Evolutionary conservation across 2,797 vertebrate genomes (phyloP).

Genomic region (Danio jaintianensis): DNA sequence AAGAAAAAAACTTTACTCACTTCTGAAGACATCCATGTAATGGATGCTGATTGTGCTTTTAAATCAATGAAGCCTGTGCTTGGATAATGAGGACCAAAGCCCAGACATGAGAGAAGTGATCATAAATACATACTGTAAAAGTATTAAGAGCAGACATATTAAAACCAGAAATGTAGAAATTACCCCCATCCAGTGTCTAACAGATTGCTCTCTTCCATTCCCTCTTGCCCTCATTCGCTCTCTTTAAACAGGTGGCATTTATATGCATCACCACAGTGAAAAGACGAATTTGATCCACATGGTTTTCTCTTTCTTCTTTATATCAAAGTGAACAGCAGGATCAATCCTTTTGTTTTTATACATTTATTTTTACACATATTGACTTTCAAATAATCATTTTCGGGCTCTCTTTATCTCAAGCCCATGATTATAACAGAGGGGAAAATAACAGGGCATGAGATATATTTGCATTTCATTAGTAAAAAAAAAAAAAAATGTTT

Average conservation of each 20-base stretch:
- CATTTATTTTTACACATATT: slow-evolving; percentile 47
- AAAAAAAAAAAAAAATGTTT: too few relatives aligned
- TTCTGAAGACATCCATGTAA: slow-evolving; percentile 78
- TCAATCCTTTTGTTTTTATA: slow-evolving; percentile 46
- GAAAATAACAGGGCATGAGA: slow-evolving; percentile 16
- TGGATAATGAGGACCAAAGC: slow-evolving; percentile 64
- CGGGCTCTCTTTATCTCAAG: slow-evolving; percentile 25
- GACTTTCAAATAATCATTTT: slow-evolving; percentile 40
- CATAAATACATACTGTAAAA: slow-evolving; percentile 61
- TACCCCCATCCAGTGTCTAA: slow-evolving; percentile 20
- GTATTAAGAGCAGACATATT: slow-evolving; percentile 52
- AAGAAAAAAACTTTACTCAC: slow-evolving; percentile 45
- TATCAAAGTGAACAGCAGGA: slow-evolving; percentile 73
- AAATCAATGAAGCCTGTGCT: slow-evolving; percentile 63
- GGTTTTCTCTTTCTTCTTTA: slow-evolving; percentile 54
- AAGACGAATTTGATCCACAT: slow-evolving; percentile 61
- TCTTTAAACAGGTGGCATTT: slow-evolving; percentile 74
- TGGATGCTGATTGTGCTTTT: slow-evolving; percentile 78
- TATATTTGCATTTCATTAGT: slow-evolving; percentile 21
- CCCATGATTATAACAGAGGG: slow-evolving; percentile 35
- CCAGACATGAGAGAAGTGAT: slow-evolving; percentile 59
- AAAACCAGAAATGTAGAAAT: slow-evolving; percentile 50
- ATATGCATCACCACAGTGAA: slow-evolving; percentile 58
- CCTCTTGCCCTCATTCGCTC: slow-evolving; percentile 45
- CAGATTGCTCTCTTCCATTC: slow-evolving; percentile 31